Base-by-base conservation (phyloP, 1,140 invertebrate species). In the Pogonognathellus flavescens region DNA sequence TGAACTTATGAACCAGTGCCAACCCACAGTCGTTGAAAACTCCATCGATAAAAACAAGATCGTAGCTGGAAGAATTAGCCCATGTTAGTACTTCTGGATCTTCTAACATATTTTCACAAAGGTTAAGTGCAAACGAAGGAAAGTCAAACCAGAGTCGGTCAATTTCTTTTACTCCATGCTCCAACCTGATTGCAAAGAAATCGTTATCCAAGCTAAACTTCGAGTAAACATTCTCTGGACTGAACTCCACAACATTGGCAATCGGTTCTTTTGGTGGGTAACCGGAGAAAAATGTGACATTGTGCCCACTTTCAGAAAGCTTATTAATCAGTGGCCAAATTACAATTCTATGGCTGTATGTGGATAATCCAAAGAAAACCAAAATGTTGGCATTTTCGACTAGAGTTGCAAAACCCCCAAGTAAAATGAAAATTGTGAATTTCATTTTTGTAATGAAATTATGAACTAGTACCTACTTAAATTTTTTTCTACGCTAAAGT, bases 11-110 rank as follows among this genome's bases (percentile, higher is more conserved):
- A 11, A 82, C 85, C 1, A 89, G 25, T 18, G 86, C 88, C 0
- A 85, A 84, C 1, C 76, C 88, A 60, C 88, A 88, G 3, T 89
- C 88, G 41, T 88, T 89, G 25, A 80, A 82, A 8, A 89, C 25
- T 8, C 72, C 41, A 59, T 89, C 88, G 18, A 89, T 86, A 22
- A 89, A 70, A 52, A 89, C 85, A 0, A 89, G 57, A 86, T 89
- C 88, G 80, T 85, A 87, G n/a, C 85, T 57, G 4, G 82, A 84
- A 25, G 72, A 76, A 4, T 87, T 87, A n/a, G 83, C 66, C 84
- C 86, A 88, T 14, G 85, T 57, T 10, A 80, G 9, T 8, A 57
- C 80, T 85, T 81, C 84, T 10, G 84, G 49, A 9, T 81, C 50
- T n/a, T 76, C 66, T 1, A 88, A 81, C 13, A 86, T n/a, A 25